Base-by-base conservation (phyloP, 2,888 invertebrate genomes). In the Strigamia maritima region DNA sequence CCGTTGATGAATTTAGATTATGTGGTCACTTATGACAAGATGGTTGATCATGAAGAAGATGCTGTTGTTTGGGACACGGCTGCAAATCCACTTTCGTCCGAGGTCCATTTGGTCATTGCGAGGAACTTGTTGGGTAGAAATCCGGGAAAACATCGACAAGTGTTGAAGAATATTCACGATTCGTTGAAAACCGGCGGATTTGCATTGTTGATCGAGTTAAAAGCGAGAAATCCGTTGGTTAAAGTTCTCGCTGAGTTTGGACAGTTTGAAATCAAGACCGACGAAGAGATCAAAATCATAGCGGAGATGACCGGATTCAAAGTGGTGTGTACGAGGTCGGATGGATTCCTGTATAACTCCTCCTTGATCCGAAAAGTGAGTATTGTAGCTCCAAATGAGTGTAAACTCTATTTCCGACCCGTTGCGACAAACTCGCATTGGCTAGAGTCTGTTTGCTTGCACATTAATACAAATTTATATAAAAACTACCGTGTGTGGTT, bases 171-270 rank as follows among this genome's bases (percentile, higher is more conserved):
- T 74, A 12, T 78, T 31, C n/a, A 10, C 6, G 44, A 78, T 22
- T 90, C 92, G 76, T 84, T 95, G 60, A 91, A 90, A 83, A 86
- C 89, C 1, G 89, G 89, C 78, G 94, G 94, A 76, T 92, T 93
- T 85, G 84, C 94, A 65, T 87, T 94, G 80, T 87, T 84, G 24
- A 44, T 83, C 24, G 81, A 83, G 40, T 81, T 82, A 60, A 82
- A 82, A 0, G 75, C 78, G 8, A 79, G 82, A 1, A 82, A 82
- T 16, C 80, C 82, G 7, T 80, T 82, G 8, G 83, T 83, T 79
- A 80, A 80, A 75, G 81, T 83, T 40, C 44, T 83, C 0, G 81
- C 81, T 24, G 80, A 82, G 14, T 70, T 82, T 14, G 70, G 70
- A 12, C 28, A 26, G 0, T 70, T 70, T 1, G 70, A 70, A 70